Conservation (phyloP, 1,140 invertebrate species). For the Tetraneura akinire region DNA sequence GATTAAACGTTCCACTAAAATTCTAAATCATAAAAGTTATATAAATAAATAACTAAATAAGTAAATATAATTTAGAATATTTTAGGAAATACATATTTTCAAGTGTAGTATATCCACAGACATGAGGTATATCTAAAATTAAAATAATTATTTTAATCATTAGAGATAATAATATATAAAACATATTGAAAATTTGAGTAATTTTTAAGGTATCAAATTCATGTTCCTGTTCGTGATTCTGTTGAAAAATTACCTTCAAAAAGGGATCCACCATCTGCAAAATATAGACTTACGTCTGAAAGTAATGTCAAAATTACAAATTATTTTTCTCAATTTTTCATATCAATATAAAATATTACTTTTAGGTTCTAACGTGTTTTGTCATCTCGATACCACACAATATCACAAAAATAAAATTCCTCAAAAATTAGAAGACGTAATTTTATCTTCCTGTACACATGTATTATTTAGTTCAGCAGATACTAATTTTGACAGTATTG, state of each 20-base stretch:
- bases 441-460: constrained; percentile 30
- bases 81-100: no score
- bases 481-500: constrained; percentile 30
- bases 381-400: constrained; percentile 31
- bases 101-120: no score
- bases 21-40: no score
- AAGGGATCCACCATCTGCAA: neutral
- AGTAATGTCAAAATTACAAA: neutral
- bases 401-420: constrained; percentile 37
- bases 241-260: constrained; percentile 66
- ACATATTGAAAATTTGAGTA: no score
- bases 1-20: no score
- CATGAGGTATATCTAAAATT: no score
- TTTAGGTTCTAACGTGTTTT: constrained; percentile 7
- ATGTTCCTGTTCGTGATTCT: constrained; percentile 65
- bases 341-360: neutral
- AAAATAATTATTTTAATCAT: no score
- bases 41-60: no score
- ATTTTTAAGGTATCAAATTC: constrained; percentile 53
- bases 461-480: neutral
- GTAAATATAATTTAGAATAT: no score
- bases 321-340: neutral
- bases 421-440: neutral
- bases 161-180: no score
- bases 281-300: constrained; percentile 29